Evolutionary conservation across 1,140 invertebrate genomes (phyloP).

Genomic region (Calliphora vicina): DNA sequence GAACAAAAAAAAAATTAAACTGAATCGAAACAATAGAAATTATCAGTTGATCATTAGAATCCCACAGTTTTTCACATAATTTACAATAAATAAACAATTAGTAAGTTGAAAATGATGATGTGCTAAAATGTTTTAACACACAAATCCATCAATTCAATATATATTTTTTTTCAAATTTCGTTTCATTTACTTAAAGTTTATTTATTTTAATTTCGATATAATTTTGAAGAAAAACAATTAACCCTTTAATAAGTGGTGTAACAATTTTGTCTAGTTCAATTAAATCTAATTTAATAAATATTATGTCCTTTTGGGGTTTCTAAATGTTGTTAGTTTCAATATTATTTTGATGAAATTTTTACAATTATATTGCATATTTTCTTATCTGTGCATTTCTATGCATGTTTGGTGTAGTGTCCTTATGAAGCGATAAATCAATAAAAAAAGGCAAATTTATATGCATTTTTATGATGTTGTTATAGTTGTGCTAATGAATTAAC

Average conservation of each 20-base stretch:
- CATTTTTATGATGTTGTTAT: background rate
- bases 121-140: background rate
- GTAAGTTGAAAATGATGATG: background rate
- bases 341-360: too few species aligned
- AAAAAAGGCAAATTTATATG: background rate
- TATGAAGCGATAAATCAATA: background rate
- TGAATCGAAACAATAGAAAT: background rate
- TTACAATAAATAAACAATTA: conserved; percentile 20
- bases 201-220: background rate
- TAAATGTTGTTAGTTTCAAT: too few species aligned
- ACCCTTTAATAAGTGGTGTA: too few species aligned
- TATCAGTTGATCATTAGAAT: background rate
- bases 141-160: background rate
- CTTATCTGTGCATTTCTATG: too few species aligned
- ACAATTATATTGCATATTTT: too few species aligned
- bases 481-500: background rate
- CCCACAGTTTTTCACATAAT: conserved; percentile 25
- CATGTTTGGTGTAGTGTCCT: too few species aligned
- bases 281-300: too few species aligned
- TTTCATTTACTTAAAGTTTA: background rate
- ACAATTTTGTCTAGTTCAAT: too few species aligned
- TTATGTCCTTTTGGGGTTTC: too few species aligned
- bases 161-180: too few species aligned
- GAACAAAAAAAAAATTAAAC: background rate
- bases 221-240: background rate